Evolutionary conservation across 1,140 invertebrate genomes (phyloP).

Genomic region (Calosoma granatense): DNA sequence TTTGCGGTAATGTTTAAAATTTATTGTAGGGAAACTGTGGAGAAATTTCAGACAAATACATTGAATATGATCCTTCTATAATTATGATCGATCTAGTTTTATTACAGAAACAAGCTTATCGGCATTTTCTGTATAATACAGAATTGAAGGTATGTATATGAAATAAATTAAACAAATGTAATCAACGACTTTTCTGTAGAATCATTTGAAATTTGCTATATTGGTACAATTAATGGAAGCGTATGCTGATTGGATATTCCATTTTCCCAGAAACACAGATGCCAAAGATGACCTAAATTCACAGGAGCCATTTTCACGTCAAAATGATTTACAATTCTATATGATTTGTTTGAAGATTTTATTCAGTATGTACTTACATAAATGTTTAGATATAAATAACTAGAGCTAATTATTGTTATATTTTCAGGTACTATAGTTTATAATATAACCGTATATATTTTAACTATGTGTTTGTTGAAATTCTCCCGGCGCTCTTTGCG

Average conservation of each 20-base stretch:
- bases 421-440: constrained; percentile 24
- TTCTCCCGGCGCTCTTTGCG: constrained; percentile 17
- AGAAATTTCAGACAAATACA: constrained; percentile 72
- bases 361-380: constrained; percentile 14
- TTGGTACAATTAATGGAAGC: constrained; percentile 47
- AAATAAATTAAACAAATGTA: constrained; percentile 15
- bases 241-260: constrained; percentile 40
- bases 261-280: constrained; percentile 29
- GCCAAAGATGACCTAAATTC: constrained; percentile 30
- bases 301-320: constrained; percentile 25
- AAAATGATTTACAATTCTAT: constrained; percentile 28
- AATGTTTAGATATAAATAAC: background rate
- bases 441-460: constrained; percentile 16
- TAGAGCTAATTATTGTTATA: constrained; percentile 15
- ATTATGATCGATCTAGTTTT: constrained; percentile 73
- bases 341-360: constrained; percentile 25
- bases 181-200: constrained; percentile 36
- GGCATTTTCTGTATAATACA: constrained; percentile 72
- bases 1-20: constrained; percentile 7
- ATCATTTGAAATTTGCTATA: constrained; percentile 50
- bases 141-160: constrained; percentile 46
- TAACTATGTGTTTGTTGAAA: constrained; percentile 17
- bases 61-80: constrained; percentile 78
- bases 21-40: constrained; percentile 58
- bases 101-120: constrained; percentile 65